A percentile compares a stretch with the other conserved stretches of the same genome.
Evolutionary conservation across 2,113 vertebrate species (phyloP).

Genomic region (Corapipo altera): DNA sequence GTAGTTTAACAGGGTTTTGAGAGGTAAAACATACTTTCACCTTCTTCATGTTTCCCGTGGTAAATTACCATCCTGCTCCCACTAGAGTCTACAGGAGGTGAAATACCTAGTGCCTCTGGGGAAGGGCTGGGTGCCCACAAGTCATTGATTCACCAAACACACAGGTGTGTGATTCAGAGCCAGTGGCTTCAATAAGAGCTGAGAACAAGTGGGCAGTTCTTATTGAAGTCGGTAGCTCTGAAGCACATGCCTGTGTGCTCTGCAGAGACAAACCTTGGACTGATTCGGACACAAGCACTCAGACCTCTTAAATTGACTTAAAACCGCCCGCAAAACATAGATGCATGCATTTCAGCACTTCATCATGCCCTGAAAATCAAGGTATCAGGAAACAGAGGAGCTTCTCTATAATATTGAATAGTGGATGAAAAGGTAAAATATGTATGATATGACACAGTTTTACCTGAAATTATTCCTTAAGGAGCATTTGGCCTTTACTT

Average conservation of each 20-base stretch:
- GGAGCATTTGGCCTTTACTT: background rate
- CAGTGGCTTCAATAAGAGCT: background rate
- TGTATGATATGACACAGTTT: background rate
- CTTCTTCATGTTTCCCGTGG: background rate
- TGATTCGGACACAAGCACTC: accelerated
- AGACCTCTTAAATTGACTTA: background rate
- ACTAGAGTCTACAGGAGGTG: background rate
- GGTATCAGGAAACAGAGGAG: background rate
- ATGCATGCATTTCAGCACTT: background rate
- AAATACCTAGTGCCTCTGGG: background rate
- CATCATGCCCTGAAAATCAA: background rate
- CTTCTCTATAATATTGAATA: background rate
- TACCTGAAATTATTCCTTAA: background rate
- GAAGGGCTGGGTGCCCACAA: background rate
- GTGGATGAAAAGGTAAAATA: background rate
- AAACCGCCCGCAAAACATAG: background rate
- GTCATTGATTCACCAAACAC: background rate
- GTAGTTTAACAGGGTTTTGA: background rate
- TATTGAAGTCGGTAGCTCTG: background rate
- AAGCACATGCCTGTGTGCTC: background rate
- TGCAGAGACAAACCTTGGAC: background rate
- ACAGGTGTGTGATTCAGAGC: background rate
- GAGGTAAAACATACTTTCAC: background rate
- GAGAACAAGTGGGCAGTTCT: background rate
- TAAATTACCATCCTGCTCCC: background rate